These are phyloP conservation scores for Theodoxus fluviatilis DNA, from an alignment of 2,888 invertebrate genomes.

Conservation along the genomic window DNA sequence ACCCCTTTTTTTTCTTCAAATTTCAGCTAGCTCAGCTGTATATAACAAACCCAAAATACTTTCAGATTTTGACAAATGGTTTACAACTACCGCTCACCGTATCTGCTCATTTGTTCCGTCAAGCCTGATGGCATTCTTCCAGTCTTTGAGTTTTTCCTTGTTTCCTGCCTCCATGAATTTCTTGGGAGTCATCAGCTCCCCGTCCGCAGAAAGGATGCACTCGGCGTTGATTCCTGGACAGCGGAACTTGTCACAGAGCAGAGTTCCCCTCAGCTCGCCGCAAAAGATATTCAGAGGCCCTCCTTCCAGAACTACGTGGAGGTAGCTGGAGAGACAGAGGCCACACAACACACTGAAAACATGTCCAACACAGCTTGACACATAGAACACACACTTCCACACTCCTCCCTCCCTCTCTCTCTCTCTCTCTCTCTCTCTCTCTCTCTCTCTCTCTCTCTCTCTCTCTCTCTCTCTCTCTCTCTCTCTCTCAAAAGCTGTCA, in stretches of 20 bases:
- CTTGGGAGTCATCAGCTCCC: slow-evolving; percentile 64
- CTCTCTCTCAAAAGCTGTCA: no score
- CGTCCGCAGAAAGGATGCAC: slow-evolving; percentile 64
- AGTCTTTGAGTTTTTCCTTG: slow-evolving; percentile 67
- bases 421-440: not conserved
- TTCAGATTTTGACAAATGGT: no score
- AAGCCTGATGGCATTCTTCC: slow-evolving; percentile 67
- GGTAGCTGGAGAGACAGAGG: no score
- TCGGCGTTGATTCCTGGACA: slow-evolving; percentile 67
- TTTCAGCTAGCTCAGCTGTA: no score
- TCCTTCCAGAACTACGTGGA: no score
- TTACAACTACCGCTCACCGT: no score
- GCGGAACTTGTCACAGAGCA: slow-evolving; percentile 57
- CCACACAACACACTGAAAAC: no score
- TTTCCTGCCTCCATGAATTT: slow-evolving; percentile 65
- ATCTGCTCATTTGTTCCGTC: no score
- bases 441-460: not conserved
- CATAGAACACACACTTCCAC: slow-evolving; percentile 67
- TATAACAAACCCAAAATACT: no score
- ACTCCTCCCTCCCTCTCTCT: not conserved
- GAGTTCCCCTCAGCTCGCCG: slow-evolving; percentile 45
- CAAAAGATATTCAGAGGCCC: slow-evolving; percentile 47
- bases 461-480: slow-evolving; percentile 3
- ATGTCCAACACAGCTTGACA: no score
- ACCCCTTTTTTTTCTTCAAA: no score